Conservation (phyloP, 2,113 vertebrate species). For the Mionectes macconnelli region DNA sequence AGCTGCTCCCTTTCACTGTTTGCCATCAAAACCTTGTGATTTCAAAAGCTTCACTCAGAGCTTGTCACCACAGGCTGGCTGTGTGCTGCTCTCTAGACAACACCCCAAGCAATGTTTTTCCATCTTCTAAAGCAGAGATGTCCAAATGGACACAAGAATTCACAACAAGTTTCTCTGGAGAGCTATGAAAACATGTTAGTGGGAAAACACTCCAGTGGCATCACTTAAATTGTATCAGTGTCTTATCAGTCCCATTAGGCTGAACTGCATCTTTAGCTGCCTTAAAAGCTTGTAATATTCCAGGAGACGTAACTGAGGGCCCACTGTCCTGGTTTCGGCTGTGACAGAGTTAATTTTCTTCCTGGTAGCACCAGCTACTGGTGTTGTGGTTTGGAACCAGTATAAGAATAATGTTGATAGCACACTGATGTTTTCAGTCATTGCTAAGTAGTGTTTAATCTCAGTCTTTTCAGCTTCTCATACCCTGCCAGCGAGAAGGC, state of each 20-base stretch:
- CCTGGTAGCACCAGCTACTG: not conserved
- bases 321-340: not conserved
- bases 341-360: not conserved
- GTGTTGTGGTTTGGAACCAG: not conserved
- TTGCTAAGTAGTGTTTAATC: not conserved
- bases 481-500: not conserved
- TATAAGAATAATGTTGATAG: not conserved
- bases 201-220: not conserved
- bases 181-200: not conserved
- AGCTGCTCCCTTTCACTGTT: not conserved
- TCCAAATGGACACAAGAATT: accelerated
- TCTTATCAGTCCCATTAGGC: not conserved
- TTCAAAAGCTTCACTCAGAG: not conserved
- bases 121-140: not conserved
- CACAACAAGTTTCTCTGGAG: not conserved
- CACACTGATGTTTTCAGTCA: not conserved
- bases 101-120: not conserved
- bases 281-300: not conserved
- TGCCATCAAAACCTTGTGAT: not conserved
- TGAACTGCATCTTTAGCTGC: not conserved
- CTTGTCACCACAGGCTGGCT: not conserved
- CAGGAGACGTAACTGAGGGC: not conserved
- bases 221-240: not conserved
- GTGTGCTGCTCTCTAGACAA: not conserved
- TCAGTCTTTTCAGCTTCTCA: not conserved